Evolutionary conservation across 2,888 invertebrate species (phyloP), one percentile per base, ranked within the genome.

Genomic region (Azorinus chamasolen): DNA sequence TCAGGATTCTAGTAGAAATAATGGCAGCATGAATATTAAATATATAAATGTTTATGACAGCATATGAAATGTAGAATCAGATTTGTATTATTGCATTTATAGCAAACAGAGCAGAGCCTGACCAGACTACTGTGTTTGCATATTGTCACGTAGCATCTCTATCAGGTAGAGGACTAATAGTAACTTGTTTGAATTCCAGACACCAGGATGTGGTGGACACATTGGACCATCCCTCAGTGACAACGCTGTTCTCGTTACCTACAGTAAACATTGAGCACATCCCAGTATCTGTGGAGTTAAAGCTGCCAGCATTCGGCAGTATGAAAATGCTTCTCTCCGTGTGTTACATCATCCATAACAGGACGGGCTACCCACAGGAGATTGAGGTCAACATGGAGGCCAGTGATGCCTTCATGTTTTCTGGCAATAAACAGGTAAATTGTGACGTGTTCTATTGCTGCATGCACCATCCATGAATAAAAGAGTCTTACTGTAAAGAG

Each of bases 351-450:
- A 93, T 97, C 65, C 94, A 94, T 89, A 97, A 97, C 90, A 95
- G 95, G 84, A 96, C 96, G 0, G 94, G 94, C 54, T 95, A 94
- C 72, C 95, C 97, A 45, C 95, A 96, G 70, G 95, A 96, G 76
- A 93, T 97, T 41, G 95, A 95, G 85, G 93, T 97, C 45, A 95
- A 94, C 62, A 96, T 97, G 94, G 97, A 97, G 86, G 95, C 96
- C 8, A 96, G 95, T 72, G 98, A 98, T 92, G 96, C 96, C 46
- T 98, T 98, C 92, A 98, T 98, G 96, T 98, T 97, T 94, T 96
- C 98, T 74, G 98, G 98, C 1, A 97, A 97, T 90, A 98, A 97
- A 94, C 97, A 97, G 94, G 96, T 96, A 90, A 63, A 63, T 41
- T 58, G n/a, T 39, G 32, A 6, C n/a, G n/a, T n/a, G n/a, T n/a